Conservation (phyloP, 2,113 vertebrate genomes). For the Cebidichthys violaceus region DNA sequence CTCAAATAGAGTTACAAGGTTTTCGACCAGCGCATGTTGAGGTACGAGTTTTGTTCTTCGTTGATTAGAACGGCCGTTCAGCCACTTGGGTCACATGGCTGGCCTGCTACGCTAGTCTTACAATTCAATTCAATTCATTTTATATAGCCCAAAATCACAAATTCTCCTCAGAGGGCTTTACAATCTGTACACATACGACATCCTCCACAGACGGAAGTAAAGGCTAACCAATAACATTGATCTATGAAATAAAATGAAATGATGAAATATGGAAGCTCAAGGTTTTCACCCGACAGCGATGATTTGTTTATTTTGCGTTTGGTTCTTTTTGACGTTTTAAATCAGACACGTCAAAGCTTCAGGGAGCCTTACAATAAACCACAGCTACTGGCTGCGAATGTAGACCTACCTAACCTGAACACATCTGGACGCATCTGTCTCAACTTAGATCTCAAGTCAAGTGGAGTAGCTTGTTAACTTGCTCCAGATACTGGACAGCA, state of each 20-base stretch:
- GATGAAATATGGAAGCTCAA: not conserved
- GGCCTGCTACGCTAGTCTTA: no score
- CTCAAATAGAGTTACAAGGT: not conserved
- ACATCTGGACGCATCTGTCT: slow-evolving; percentile 65
- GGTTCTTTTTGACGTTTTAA: not conserved
- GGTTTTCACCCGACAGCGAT: not conserved
- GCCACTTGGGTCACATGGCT: no score
- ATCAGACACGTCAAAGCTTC: slow-evolving; percentile 6
- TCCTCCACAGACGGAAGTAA: not conserved
- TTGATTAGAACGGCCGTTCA: not conserved
- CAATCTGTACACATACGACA: no score
- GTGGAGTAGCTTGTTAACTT: slow-evolving; percentile 58
- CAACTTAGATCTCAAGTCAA: slow-evolving; percentile 52
- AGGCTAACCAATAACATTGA: not conserved
- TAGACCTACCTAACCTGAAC: slow-evolving; percentile 19
- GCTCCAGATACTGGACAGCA: slow-evolving; percentile 49
- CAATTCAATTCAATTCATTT: no score
- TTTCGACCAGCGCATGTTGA: not conserved
- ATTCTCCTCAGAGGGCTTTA: no score
- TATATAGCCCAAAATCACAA: no score
- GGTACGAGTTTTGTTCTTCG: not conserved
- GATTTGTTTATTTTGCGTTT: slow-evolving; percentile 4
- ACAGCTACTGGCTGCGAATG: slow-evolving; percentile 12
- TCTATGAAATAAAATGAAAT: not conserved
- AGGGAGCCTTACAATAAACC: slow-evolving; percentile 21